These are phyloP conservation scores for Babylonia areolata DNA, from an alignment of 1,140 invertebrate genomes.

Conservation along the genomic window DNA sequence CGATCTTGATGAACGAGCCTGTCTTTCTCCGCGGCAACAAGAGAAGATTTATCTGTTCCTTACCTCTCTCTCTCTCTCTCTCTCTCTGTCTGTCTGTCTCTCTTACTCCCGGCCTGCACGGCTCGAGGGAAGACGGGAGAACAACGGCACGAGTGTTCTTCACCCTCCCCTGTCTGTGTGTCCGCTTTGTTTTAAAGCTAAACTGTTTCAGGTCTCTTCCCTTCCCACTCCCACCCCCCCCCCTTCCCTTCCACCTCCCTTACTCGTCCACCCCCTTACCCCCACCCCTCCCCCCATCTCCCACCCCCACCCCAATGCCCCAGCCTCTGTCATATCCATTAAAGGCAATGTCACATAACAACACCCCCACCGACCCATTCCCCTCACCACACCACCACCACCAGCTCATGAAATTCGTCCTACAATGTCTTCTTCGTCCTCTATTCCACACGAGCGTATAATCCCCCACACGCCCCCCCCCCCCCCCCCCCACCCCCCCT, in stretches of 20 bases:
- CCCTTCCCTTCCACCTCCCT: neutral
- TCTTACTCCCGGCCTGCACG: neutral
- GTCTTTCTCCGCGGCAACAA: neutral
- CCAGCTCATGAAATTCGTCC: too few species aligned
- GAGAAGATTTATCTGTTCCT: neutral
- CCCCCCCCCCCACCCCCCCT: too few species aligned
- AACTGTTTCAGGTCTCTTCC: neutral
- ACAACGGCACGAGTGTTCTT: neutral
- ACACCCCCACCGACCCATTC: too few species aligned
- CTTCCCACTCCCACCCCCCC: neutral
- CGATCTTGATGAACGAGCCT: neutral
- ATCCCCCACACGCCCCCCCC: too few species aligned
- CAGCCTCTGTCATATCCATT: neutral
- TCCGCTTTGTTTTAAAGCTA: neutral
- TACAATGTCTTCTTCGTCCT: too few species aligned
- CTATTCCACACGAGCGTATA: too few species aligned
- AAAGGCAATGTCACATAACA: too few species aligned
- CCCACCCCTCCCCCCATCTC: neutral
- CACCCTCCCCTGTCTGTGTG: neutral
- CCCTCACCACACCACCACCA: too few species aligned
- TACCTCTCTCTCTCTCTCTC: neutral
- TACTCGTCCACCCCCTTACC: neutral
- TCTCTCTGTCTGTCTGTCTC: too few species aligned
- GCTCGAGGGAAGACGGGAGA: neutral
- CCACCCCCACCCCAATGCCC: neutral